Conservation (phyloP, 2,797 vertebrate genomes). For the Euthynnus affinis region DNA sequence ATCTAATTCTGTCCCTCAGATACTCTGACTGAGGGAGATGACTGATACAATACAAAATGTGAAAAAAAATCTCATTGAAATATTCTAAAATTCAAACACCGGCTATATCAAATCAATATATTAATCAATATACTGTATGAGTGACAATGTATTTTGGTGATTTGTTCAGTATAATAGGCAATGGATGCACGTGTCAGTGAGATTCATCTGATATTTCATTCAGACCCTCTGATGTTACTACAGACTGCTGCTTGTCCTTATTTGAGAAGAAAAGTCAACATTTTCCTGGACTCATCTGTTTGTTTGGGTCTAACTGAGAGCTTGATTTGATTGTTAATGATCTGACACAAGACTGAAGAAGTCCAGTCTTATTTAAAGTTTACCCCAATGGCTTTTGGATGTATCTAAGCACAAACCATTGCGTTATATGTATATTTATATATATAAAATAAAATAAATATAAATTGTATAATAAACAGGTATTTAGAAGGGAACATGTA, state of each 20-base stretch:
- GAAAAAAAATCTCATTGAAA: background rate
- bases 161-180: background rate
- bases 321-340: conserved; percentile 10
- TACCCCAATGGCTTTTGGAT: background rate
- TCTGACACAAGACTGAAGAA: conserved; percentile 3
- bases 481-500: conserved; percentile 19
- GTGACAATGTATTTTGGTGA: background rate
- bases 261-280: conserved; percentile 13
- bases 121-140: background rate
- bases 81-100: background rate
- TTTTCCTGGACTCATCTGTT: conserved; percentile 22
- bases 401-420: background rate
- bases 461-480: conserved; percentile 6
- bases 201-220: background rate
- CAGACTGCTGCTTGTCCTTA: background rate
- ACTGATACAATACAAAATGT: too few species aligned
- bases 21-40: too few species aligned
- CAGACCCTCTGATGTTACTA: background rate
- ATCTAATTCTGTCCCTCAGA: conserved; percentile 15
- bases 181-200: background rate
- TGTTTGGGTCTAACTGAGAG: background rate
- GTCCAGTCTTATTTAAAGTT: conserved; percentile 14
- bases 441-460: too few species aligned
- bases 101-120: background rate
- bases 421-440: too few species aligned